Base-by-base conservation (phyloP, 2,888 invertebrate genomes). In the Cyrtodaria siliqua region DNA sequence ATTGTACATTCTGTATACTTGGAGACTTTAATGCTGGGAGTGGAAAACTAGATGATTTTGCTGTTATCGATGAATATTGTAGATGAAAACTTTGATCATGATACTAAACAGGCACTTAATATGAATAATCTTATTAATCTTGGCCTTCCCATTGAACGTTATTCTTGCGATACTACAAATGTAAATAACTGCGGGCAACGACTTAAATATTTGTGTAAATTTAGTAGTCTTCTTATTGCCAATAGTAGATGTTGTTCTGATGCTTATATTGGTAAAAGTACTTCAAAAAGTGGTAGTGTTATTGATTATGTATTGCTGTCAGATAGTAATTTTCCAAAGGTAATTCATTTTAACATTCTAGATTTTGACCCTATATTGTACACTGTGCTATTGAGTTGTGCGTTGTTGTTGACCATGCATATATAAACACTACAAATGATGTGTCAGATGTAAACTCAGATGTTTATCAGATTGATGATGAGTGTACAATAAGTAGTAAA, bases 241-340 rank as follows among this genome's bases (percentile, higher is more conserved):
- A 44, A 44, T 9, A 16, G 44, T 18, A 3, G 44, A 3, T 44
- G 44, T 16, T 4, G 44, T 44, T 4, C 6, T 3, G 44, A 44
- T 47, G 3, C 60, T 1, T 27, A 47, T 20, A 47, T 60, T n/a
- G 60, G 60, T 26, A 60, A 60, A 60, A 3, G 29, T 49, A 47
- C 60, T 29, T 60, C 47, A 27, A 60, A 16, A 9, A 49, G 49
- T 60, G 60, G 49, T 20, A 60, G 60, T 47, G 27, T 60, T 16
- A 60, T 60, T 12, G 26, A 60, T 16, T 60, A 60, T 49, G n/a
- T 49, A 12, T 27, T 60, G 9, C 47, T 60, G 60, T 49, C 60
- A 9, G 49, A 29, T 12, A 27, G 6, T 12, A 47, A 47, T 26
- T 60, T 60, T 8, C 27, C 47, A 9, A 47, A 27, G n/a, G 29